Evolutionary conservation across 37 sponge, comb jelly and placozoan species (phyloP).

Genomic region (Haliclona indistincta): DNA sequence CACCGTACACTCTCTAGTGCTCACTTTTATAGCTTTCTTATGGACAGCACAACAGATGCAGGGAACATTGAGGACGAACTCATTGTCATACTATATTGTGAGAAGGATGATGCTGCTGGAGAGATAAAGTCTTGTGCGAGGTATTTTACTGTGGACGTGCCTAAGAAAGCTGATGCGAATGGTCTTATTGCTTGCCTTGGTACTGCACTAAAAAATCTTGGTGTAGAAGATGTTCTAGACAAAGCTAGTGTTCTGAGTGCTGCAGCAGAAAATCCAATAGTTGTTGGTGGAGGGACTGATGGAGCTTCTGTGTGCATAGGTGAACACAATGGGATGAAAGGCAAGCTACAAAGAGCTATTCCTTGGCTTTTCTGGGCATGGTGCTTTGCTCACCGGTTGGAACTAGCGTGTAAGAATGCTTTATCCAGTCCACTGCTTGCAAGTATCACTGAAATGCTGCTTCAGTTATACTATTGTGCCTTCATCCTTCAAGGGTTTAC

Average conservation of each 20-base stretch:
- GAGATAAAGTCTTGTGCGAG: slow-evolving; percentile 23
- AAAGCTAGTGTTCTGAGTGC: slow-evolving; percentile 1
- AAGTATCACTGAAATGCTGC: slow-evolving; percentile 62
- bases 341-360: slow-evolving; percentile 26
- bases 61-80: slow-evolving; percentile 48
- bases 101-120: slow-evolving; percentile 22
- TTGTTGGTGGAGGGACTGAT: slow-evolving; percentile 68
- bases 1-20: background rate
- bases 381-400: slow-evolving; percentile 60
- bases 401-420: slow-evolving; percentile 59
- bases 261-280: slow-evolving; percentile 28
- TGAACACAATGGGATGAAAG: slow-evolving; percentile 59
- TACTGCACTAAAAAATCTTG: slow-evolving; percentile 30
- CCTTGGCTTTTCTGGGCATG: slow-evolving; percentile 67
- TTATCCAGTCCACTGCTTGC: slow-evolving; percentile 23
- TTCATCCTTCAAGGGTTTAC: too few relatives aligned
- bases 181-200: slow-evolving; percentile 48
- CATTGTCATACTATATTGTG: slow-evolving; percentile 31
- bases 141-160: slow-evolving; percentile 16
- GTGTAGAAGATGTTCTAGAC: slow-evolving; percentile 37
- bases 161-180: slow-evolving; percentile 49
- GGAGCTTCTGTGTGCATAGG: slow-evolving; percentile 57
- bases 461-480: slow-evolving; percentile 48
- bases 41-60: slow-evolving; percentile 11
- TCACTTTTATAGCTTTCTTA: background rate